A percentile compares a stretch with the other conserved stretches of the same genome.
phyloP scores from a whole-genome alignment of 2,797 vertebrate genomes.

The Scyliorhinus canicula region DNA sequence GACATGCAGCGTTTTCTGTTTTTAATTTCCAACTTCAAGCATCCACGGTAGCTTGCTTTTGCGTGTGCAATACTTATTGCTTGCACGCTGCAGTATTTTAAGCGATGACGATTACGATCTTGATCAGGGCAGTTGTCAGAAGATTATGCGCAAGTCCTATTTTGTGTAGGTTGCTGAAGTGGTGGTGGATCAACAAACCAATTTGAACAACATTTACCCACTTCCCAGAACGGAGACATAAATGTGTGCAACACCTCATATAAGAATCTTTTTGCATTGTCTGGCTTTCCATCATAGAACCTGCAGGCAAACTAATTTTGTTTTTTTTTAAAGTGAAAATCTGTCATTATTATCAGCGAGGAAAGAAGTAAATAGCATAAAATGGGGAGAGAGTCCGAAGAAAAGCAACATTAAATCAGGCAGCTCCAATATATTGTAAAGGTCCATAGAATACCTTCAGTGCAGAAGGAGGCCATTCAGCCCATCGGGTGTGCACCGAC shows the following conservation, averaged over 20 bases:
- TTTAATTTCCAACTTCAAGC: too few relatives aligned
- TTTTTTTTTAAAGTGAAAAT: not conserved
- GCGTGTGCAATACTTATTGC: not conserved
- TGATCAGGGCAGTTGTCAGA: too few relatives aligned
- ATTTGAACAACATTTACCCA: not conserved
- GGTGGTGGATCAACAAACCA: not conserved
- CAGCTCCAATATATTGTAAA: too few relatives aligned
- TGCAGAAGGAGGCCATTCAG: too few relatives aligned
- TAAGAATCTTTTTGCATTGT: not conserved
- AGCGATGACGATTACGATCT: too few relatives aligned
- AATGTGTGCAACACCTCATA: not conserved
- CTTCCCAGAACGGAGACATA: not conserved
- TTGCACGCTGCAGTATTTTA: not conserved
- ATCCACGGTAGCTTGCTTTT: too few relatives aligned
- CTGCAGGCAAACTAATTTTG: not conserved
- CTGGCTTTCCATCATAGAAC: too few relatives aligned
- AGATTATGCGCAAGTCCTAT: not conserved
- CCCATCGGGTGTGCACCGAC: too few relatives aligned
- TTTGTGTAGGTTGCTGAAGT: not conserved
- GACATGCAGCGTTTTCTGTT: too few relatives aligned
- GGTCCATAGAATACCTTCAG: too few relatives aligned
- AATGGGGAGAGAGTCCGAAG: not conserved
- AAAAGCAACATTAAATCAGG: not conserved
- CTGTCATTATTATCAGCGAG: not conserved
- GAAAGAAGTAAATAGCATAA: not conserved